These are phyloP conservation scores for Epinotia ramella DNA, from an alignment of 2,888 invertebrate species.

Conservation along the genomic window DNA sequence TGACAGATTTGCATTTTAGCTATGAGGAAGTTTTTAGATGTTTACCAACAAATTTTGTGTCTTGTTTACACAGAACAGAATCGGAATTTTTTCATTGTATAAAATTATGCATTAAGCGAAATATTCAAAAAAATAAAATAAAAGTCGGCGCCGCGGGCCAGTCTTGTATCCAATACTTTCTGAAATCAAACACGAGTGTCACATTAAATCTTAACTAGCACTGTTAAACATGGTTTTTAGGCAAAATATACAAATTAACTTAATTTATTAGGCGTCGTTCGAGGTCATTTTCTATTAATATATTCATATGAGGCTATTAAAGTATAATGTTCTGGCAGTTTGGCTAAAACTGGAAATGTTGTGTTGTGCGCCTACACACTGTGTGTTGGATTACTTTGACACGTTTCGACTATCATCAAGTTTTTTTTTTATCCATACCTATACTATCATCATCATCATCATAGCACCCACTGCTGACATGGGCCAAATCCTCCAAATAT, in stretches of 20 bases:
- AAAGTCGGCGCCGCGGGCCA: too few relatives aligned
- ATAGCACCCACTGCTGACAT: too few relatives aligned
- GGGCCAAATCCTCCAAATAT: too few relatives aligned
- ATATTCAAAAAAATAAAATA: too few relatives aligned
- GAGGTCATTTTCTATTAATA: conserved; percentile 19
- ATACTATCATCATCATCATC: too few relatives aligned
- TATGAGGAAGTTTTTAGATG: too few relatives aligned
- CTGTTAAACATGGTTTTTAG: conserved; percentile 38
- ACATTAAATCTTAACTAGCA: conserved; percentile 31
- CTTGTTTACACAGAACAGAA: too few relatives aligned
- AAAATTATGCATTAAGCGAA: too few relatives aligned
- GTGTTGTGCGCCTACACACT: neutral
- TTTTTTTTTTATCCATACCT: neutral
- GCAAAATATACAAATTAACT: conserved; percentile 39
- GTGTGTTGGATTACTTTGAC: neutral
- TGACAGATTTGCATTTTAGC: too few relatives aligned
- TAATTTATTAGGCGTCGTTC: conserved; percentile 19
- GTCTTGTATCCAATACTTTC: conserved; percentile 2
- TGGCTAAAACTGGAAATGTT: conserved; percentile 10
- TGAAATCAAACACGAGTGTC: conserved; percentile 15
- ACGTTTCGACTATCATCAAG: conserved; percentile 2
- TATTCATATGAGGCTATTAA: conserved; percentile 23
- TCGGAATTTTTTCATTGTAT: too few relatives aligned
- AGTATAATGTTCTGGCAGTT: conserved; percentile 15
- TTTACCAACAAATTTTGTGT: too few relatives aligned